A percentile compares a stretch with the other conserved stretches of the same genome.
Conservation (phyloP, 2,797 vertebrate species). For the Bufotes viridis region DNA sequence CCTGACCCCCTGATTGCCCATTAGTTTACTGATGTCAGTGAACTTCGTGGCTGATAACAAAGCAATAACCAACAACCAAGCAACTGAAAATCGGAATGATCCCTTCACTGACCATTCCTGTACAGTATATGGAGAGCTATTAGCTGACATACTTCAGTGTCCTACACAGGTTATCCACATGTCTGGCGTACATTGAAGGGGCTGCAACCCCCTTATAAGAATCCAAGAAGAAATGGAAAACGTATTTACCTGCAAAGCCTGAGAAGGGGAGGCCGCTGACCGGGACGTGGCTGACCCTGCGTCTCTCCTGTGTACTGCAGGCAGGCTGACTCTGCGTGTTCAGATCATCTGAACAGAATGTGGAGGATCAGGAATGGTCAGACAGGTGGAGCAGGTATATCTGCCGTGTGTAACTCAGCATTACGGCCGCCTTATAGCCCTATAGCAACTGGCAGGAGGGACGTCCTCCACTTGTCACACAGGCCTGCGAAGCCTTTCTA, state of each 20-base stretch:
- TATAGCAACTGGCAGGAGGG: slow-evolving; percentile 32
- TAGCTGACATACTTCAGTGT: too few species aligned
- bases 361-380: not conserved
- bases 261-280: not conserved
- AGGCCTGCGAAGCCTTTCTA: not conserved
- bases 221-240: not conserved
- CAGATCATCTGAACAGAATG: slow-evolving; percentile 41
- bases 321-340: not conserved
- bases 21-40: not conserved
- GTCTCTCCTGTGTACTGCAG: not conserved
- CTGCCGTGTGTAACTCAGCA: not conserved
- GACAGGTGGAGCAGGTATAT: slow-evolving; percentile 45
- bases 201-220: too few species aligned
- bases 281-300: slow-evolving; percentile 3
- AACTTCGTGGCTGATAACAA: not conserved
- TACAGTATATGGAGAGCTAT: too few species aligned
- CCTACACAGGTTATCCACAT: too few species aligned
- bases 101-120: too few species aligned
- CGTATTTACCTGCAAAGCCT: not conserved
- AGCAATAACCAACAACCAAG: not conserved
- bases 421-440: not conserved
- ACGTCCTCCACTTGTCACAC: not conserved
- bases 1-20: not conserved
- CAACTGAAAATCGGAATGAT: too few species aligned
- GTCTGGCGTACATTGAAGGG: too few species aligned